Conservation (phyloP, 1,140 invertebrate species). For the Teleogryllus occipitalis region DNA sequence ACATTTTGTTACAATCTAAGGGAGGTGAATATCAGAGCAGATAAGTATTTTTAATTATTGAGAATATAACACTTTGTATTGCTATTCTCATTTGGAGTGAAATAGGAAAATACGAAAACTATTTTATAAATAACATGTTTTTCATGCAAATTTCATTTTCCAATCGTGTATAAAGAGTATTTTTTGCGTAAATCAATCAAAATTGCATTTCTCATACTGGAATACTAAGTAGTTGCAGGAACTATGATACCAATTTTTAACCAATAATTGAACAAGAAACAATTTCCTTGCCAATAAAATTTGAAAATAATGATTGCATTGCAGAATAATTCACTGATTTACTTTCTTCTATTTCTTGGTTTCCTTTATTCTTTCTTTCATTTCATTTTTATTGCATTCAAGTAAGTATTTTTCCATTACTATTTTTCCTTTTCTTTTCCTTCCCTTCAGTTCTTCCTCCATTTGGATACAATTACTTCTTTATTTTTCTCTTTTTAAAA, state of each 20-base stretch:
- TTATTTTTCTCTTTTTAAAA: not conserved
- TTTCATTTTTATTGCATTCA: not conserved
- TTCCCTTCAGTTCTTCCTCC: not conserved
- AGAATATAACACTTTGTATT: not conserved
- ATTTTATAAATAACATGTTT: not conserved
- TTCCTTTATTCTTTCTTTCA: not conserved
- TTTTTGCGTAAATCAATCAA: not conserved
- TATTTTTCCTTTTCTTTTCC: not conserved
- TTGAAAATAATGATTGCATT: not conserved
- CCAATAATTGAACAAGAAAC: too few species aligned
- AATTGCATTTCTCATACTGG: not conserved
- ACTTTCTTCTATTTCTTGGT: not conserved
- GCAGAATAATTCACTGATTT: not conserved
- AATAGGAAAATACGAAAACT: not conserved
- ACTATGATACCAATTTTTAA: not conserved
- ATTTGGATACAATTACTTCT: not conserved
- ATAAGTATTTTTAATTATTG: constrained; percentile 6
- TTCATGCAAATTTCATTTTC: not conserved
- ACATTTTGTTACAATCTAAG: not conserved
- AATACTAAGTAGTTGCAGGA: not conserved
- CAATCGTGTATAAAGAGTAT: not conserved
- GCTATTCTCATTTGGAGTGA: not conserved
- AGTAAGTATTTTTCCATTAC: not conserved
- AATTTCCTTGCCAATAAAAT: not conserved
- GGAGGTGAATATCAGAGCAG: not conserved